A percentile compares a stretch with the other conserved stretches of the same genome.
These are phyloP conservation scores for Thumatha senex DNA, from an alignment of 2,888 invertebrate genomes.

Conservation along the genomic window DNA sequence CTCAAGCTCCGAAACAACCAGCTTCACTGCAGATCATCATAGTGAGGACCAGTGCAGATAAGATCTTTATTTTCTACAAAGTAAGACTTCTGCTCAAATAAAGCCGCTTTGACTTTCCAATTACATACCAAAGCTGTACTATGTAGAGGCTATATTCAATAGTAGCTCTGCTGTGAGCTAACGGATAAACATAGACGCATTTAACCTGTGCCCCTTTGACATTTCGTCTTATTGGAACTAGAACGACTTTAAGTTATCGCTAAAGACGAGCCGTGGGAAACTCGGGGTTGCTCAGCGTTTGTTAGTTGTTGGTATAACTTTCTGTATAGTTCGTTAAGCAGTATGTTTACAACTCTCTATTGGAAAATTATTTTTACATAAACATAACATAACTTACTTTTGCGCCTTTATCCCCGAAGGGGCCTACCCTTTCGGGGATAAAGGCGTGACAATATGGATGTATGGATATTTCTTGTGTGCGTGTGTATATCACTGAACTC, in stretches of 20 bases:
- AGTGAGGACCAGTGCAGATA: no score
- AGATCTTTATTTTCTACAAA: neutral
- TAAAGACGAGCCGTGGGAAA: constrained; percentile 44
- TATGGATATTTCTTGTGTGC: no score
- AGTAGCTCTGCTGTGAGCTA: neutral
- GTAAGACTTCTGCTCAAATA: neutral
- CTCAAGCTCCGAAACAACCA: no score
- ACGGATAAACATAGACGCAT: constrained; percentile 33
- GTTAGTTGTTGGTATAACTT: constrained; percentile 4
- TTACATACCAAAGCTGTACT: no score
- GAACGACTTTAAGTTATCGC: constrained; percentile 37
- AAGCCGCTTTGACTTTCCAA: no score
- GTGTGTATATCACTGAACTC: no score
- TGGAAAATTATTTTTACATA: neutral
- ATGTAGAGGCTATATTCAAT: no score
- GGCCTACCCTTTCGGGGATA: no score
- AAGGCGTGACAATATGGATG: no score
- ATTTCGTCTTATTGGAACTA: constrained; percentile 45
- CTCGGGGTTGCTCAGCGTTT: constrained; percentile 14
- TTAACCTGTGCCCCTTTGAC: constrained; percentile 55
- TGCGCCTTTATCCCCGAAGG: no score
- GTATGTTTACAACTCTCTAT: neutral
- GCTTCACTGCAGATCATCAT: no score
- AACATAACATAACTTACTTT: no score
- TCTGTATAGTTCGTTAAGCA: constrained; percentile 5